Evolutionary conservation across 2,888 invertebrate genomes (phyloP), one percentile per base, ranked within the genome.

Genomic region (Tachina grossa): DNA sequence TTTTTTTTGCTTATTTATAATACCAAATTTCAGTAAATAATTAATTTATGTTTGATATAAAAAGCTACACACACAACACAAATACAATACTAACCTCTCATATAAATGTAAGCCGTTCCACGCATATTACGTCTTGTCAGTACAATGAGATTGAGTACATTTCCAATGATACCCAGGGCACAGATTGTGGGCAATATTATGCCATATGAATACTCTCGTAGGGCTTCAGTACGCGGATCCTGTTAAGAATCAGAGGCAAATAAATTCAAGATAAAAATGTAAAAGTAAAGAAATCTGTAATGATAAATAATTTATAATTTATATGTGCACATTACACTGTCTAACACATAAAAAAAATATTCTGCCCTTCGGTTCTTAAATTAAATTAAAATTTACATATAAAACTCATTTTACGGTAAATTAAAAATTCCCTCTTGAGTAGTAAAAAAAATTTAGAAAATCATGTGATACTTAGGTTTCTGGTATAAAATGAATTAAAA

Each of bases 61-160:
- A 31, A 31, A 31, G 6, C 0, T 31, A 31, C 5, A 31, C 5
- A 31, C 0, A 31, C 0, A 31, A 1, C 5, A 31, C 31, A 5
- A 31, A 31, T 6, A 39, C 6, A 31, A 69, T 83, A 92, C 94
- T 94, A 90, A 96, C 96, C 95, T 92, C 95, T 93, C 95, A 96
- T 96, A 92, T 96, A 97, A 91, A 96, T 95, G 92, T 97, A 97
- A 55, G 96, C 96, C 0, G 96, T 95, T 57, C 96, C 96, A 88
- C 96, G 94, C 95, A 97, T 95, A 88, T 96, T 96, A 85, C 95
- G 94, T 84, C 96, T 94, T 55, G 96, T 96, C 84, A 97, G 94
- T 22, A 97, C 96, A 88, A 96, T 94, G 87, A 97, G 93, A 92
- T 97, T 97, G 87, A 97, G 94, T 55, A 96, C 94, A 92, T 97